Base-by-base conservation (phyloP, 2,113 vertebrate genomes). In the Poecile atricapillus region DNA sequence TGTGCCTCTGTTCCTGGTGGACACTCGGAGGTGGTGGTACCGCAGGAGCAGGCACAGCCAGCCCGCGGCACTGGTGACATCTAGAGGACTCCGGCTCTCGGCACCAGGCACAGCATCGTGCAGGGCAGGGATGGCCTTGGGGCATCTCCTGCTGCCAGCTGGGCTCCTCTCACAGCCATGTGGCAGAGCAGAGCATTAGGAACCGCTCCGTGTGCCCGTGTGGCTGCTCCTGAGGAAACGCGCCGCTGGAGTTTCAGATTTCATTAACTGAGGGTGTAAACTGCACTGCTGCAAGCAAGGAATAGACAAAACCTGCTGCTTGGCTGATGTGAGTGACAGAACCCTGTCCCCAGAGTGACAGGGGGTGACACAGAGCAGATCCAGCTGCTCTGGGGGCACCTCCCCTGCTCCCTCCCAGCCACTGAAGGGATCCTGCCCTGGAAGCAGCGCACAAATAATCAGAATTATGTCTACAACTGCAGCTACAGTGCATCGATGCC, bases 1-100 rank as follows among this genome's bases (percentile, higher is more conserved):
- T 39, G 53, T 80, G 60, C 75, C 39, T 71, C 19, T 39, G 75
- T 3, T n/a, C 76, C 3, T 2, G 53, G 22, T 1, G 83, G 62
- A 10, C 65, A 2, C 86, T 13, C 1, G 1, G 4, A 19, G 80
- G 69, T 71, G 25, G 83, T 0, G 31, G 13, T 9, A 0, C 18
- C 15, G 90, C 93, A 31, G 93, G 50, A 46, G 9, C 77, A n/a
- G 89, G 10, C 47, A n/a, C 74, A 22, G 77, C 78, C 86, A 79
- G 89, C 8, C 87, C 67, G 90, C 44, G 23, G 49, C 90, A 33
- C 90, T 76, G 92, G 92, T 91, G 95, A 96, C 96, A 97, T 92
- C 95, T 96, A 96, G 96, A 96, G 96, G 96, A 60, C 47, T 76
- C 15, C 23, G 9, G 75, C 63, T 67, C 79, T 12, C 84, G 18